Conservation (phyloP, 2,797 vertebrate genomes). For the Megalops cyprinoides region DNA sequence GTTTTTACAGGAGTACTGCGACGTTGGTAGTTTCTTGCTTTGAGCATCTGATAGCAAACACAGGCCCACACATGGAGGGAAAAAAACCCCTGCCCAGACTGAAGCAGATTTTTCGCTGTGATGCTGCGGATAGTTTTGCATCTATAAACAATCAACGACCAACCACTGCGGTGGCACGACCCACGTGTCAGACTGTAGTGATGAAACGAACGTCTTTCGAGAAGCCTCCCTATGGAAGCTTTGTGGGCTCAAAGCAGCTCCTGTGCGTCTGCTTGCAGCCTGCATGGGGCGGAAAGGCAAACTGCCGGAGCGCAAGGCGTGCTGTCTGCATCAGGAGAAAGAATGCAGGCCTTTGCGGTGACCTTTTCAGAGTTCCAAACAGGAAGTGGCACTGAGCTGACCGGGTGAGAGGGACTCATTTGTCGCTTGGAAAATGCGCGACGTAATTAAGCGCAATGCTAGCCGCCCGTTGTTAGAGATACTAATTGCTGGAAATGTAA, state of each 20-base stretch:
- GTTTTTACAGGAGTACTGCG: not conserved
- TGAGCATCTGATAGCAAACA: not conserved
- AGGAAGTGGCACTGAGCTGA: not conserved
- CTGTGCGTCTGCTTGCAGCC: too few relatives aligned
- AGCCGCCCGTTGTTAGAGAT: not conserved
- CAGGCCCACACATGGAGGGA: not conserved
- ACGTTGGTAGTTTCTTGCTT: not conserved
- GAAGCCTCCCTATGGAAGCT: not conserved
- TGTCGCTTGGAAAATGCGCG: not conserved
- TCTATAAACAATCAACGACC: too few relatives aligned
- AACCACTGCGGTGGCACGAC: too few relatives aligned
- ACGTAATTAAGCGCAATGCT: conserved; percentile 1
- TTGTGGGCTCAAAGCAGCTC: not conserved
- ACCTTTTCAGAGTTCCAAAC: conserved; percentile 9
- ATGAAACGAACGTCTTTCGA: not conserved
- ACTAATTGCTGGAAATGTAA: conserved; percentile 1
- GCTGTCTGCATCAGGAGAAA: not conserved
- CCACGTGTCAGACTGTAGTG: not conserved
- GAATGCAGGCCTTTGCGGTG: not conserved
- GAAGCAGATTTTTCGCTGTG: not conserved
- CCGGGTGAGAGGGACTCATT: conserved; percentile 3
- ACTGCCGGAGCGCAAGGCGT: too few relatives aligned
- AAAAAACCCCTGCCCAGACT: not conserved
- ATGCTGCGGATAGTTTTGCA: not conserved
- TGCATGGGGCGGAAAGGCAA: not conserved